Conservation (phyloP, 2,888 invertebrate genomes). For the Acanthosoma haemorrhoidale region DNA sequence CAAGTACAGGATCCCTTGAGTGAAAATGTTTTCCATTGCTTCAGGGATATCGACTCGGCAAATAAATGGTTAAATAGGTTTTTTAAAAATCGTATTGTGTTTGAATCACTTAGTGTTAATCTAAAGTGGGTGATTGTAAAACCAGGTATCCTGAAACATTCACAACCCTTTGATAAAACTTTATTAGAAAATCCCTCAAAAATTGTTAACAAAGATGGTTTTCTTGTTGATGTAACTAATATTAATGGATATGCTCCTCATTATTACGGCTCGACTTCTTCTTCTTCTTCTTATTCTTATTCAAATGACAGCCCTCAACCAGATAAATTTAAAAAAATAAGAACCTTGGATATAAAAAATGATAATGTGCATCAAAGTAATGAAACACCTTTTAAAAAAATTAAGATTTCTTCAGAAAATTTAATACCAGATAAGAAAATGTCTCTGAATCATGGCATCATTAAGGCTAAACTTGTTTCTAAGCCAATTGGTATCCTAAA, state of each 20-base stretch:
- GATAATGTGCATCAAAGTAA: neutral
- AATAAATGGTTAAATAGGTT: constrained; percentile 7
- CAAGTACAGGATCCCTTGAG: neutral
- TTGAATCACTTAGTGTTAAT: neutral
- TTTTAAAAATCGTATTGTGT: constrained; percentile 1
- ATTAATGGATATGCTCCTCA: neutral
- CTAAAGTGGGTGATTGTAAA: constrained; percentile 13
- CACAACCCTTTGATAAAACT: constrained; percentile 2
- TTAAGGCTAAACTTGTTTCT: neutral
- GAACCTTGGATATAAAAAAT: neutral
- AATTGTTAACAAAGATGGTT: neutral
- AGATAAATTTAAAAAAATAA: neutral
- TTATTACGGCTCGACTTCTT: neutral
- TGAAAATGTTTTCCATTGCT: neutral
- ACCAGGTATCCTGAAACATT: neutral
- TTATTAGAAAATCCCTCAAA: constrained; percentile 5
- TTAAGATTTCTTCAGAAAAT: neutral
- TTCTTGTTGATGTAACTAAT: neutral
- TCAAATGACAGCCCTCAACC: neutral
- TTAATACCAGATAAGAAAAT: neutral
- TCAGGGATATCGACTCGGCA: neutral
- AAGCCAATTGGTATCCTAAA: neutral
- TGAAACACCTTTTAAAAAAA: neutral
- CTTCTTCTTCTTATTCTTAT: too few relatives aligned
- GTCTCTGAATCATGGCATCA: neutral